Conservation (phyloP, 2,888 invertebrate genomes). For the Pogonocherus hispidulus region DNA sequence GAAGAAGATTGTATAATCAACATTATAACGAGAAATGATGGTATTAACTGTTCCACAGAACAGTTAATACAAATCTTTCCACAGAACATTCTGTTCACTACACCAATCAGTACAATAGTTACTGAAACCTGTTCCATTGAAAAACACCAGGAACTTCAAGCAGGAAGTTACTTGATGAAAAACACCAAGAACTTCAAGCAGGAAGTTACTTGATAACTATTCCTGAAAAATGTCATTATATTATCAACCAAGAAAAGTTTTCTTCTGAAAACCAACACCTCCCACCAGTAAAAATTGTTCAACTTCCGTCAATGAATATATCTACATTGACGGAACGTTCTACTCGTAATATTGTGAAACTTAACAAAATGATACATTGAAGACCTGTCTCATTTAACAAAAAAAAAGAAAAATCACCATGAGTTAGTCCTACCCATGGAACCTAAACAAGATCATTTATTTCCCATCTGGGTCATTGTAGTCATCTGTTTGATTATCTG, state of each 20-base stretch:
- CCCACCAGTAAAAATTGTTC: background rate
- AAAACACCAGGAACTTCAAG: background rate
- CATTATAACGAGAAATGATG: constrained; percentile 12
- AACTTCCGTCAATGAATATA: background rate
- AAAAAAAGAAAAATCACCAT: background rate
- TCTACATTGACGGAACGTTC: background rate
- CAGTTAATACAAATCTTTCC: background rate
- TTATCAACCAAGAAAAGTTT: background rate
- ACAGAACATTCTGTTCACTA: background rate
- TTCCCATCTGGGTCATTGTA: background rate
- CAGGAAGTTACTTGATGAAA: background rate
- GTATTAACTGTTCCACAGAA: background rate
- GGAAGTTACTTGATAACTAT: background rate
- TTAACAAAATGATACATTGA: background rate
- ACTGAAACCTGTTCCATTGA: background rate
- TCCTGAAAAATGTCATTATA: background rate
- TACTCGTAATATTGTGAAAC: too few species aligned
- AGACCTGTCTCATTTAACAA: background rate
- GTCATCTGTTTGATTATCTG: background rate
- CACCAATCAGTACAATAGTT: background rate
- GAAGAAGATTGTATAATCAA: background rate
- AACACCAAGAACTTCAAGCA: background rate
- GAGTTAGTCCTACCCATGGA: background rate
- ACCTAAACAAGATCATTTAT: background rate
- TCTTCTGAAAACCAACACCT: background rate